Percentiles rank a stretch among this genome's conserved stretches.
Evolutionary conservation across 2,113 vertebrate species (phyloP).

Genomic region (Tragelaphus imberbis): DNA sequence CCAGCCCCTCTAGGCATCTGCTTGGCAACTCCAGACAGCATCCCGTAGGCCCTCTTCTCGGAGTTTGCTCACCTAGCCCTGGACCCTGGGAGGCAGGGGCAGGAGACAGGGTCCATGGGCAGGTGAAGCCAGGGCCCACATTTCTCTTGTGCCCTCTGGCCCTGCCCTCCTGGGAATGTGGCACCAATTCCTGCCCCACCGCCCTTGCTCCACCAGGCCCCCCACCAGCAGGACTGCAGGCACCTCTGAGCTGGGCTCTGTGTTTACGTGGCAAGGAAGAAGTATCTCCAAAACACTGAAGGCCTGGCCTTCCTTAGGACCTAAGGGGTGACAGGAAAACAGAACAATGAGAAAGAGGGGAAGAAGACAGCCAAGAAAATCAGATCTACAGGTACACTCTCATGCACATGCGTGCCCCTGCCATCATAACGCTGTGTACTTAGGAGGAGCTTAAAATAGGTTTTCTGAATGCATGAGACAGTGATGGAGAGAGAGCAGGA

Average conservation of each 20-base stretch:
- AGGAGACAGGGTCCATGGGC: background rate
- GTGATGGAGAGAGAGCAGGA: background rate
- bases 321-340: background rate
- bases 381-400: background rate
- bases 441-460: background rate
- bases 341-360: background rate
- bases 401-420: fast-evolving
- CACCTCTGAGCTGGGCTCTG: background rate
- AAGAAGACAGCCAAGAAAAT: background rate
- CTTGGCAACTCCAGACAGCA: background rate
- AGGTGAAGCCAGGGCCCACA: background rate
- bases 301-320: background rate
- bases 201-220: background rate
- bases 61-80: background rate
- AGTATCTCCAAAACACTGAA: background rate
- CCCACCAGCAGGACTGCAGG: background rate
- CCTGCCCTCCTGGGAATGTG: background rate
- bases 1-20: no score
- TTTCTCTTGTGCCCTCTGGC: background rate
- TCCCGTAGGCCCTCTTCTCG: background rate
- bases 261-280: fast-evolving
- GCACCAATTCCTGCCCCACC: background rate
- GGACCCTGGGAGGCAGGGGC: background rate
- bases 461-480: background rate
- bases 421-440: background rate